These are phyloP conservation scores for Ladona fulva DNA, from an alignment of 1,140 invertebrate genomes.

Conservation along the genomic window DNA sequence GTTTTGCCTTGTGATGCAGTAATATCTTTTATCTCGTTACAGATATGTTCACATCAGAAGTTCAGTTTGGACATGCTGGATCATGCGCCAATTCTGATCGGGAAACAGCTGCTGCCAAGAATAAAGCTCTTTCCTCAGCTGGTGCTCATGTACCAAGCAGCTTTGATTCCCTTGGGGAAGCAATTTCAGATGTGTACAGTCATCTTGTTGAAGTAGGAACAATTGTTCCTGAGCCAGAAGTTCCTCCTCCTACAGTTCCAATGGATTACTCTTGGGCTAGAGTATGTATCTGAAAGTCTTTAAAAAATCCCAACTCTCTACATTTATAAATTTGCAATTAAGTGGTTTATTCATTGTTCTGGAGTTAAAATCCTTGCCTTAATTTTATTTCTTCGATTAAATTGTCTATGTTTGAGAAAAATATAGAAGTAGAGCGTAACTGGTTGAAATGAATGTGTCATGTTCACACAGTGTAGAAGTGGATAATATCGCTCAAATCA, in stretches of 20 bases:
- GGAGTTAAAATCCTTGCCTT: too few species aligned
- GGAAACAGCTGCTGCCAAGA: slow-evolving; percentile 94
- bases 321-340: too few species aligned
- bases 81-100: slow-evolving; percentile 90
- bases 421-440: too few species aligned
- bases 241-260: slow-evolving; percentile 95
- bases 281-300: slow-evolving; percentile 38
- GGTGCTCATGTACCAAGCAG: slow-evolving; percentile 86
- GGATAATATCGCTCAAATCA: too few species aligned
- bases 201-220: slow-evolving; percentile 70
- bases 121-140: slow-evolving; percentile 66
- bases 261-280: slow-evolving; percentile 99
- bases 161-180: slow-evolving; percentile 84
- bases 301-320: too few species aligned
- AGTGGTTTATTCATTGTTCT: too few species aligned
- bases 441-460: too few species aligned
- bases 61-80: slow-evolving; percentile 99
- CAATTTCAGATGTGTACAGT: slow-evolving; percentile 68
- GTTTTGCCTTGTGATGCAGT: neutral
- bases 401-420: too few species aligned
- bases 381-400: too few species aligned
- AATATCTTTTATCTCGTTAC: slow-evolving; percentile 22
- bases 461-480: too few species aligned
- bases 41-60: slow-evolving; percentile 91
- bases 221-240: slow-evolving; percentile 80